Evolutionary conservation across 2,888 invertebrate genomes (phyloP), one percentile per base, ranked within the genome.

Genomic region (Pammene fasciana): DNA sequence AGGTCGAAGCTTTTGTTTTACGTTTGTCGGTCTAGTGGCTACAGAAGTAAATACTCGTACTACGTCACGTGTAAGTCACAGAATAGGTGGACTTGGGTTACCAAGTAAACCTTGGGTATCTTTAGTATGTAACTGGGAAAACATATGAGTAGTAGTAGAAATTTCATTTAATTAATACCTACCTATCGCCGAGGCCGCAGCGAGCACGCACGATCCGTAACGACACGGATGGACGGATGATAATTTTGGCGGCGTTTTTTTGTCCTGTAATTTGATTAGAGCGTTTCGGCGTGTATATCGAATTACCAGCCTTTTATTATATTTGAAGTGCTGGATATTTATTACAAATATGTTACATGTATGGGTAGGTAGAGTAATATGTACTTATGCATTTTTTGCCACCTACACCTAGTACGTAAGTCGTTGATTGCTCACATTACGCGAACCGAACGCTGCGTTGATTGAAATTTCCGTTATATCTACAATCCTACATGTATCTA

Each of bases 391-490:
- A 38, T 68, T 65, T 68, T 64, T 70, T 60, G 34, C 65, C 65
- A 70, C 70, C 70, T 60, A 65, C 68, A 65, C 46, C 65, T 65
- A 48, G 54, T 46, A 52, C 41, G 56, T 65, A 38, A 45, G 70
- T 60, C 54, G 70, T 60, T 70, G 70, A 70, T 70, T 70, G 65
- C 54, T 11, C 60, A 54, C 65, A 70, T 60, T 65, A 59, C 70
- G 54, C 26, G 55, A 70, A 70, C 70, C 70, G 65, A 70, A 70
- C 65, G 70, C 65, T 60, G 59, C 70, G 70, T 70, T 70, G 65
- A 70, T 70, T 70, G 70, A 70, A 70, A 70, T 70, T 70, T 70
- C 70, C 70, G 70, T 59, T 54, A 60, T 65, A 65, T 59, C 26
- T 50, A 64, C 52, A 52, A 52, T 54, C 13, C 26, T 13, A 52